Percentiles rank a stretch among this genome's conserved stretches.
These are phyloP conservation scores for Myotis yumanensis DNA, from an alignment of 2,113 vertebrate species.

Conservation along the genomic window DNA sequence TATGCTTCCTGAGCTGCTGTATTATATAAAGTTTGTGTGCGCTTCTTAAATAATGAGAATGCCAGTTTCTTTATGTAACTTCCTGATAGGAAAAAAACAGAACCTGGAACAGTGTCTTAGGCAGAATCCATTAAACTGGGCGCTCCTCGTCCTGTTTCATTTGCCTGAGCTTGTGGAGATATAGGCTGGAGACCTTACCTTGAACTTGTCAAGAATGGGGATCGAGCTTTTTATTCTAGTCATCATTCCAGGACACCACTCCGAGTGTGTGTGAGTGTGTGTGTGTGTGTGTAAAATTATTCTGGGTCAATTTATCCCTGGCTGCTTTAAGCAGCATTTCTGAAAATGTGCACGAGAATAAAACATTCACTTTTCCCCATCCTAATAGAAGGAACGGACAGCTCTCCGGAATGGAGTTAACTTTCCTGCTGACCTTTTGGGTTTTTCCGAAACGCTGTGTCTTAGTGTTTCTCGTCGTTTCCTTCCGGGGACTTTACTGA, in stretches of 20 bases:
- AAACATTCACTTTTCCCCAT: neutral
- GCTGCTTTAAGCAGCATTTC: constrained; percentile 20
- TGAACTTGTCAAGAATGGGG: neutral
- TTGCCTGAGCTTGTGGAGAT: neutral
- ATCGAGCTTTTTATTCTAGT: neutral
- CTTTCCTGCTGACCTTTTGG: neutral
- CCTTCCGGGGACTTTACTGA: constrained; percentile 18
- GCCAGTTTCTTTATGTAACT: constrained; percentile 22
- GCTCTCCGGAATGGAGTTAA: neutral
- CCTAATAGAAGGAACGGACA: neutral
- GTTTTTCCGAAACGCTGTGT: neutral
- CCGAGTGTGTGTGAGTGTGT: neutral
- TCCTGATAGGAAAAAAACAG: neutral
- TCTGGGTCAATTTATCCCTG: neutral
- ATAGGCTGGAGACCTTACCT: neutral
- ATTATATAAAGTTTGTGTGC: neutral
- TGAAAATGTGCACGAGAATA: constrained; percentile 35
- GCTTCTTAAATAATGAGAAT: neutral
- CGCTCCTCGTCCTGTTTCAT: neutral
- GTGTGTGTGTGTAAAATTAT: neutral
- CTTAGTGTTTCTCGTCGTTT: neutral
- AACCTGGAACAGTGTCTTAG: neutral
- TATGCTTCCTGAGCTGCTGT: neutral
- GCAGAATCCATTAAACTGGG: neutral
- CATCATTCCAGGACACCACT: neutral